Evolutionary conservation across 2,888 invertebrate species (phyloP).

Genomic region (Cataglyphis livida): DNA sequence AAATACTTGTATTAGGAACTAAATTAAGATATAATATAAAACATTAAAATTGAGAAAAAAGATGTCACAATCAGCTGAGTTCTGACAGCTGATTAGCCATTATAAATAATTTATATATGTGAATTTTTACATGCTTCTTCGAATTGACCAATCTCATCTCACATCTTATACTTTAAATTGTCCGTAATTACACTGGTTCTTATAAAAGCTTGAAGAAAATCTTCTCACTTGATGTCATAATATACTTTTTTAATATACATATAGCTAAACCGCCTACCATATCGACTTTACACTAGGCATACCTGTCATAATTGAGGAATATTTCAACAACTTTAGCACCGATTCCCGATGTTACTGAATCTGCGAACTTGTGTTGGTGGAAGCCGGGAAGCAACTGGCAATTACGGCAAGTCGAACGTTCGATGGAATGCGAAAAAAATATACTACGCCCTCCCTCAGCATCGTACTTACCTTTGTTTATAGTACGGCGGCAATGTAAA

Average conservation of each 20-base stretch:
- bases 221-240: neutral
- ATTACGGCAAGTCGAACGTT: neutral
- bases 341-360: slow-evolving; percentile 20
- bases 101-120: neutral
- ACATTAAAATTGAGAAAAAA: neutral
- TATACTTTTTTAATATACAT: neutral
- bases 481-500: slow-evolving; percentile 49
- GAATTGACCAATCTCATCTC: neutral
- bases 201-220: neutral
- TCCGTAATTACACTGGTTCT: neutral
- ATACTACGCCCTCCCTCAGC: slow-evolving; percentile 34
- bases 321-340: slow-evolving; percentile 23
- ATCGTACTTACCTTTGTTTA: neutral
- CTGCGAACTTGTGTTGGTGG: neutral
- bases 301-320: slow-evolving; percentile 19
- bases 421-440: slow-evolving; percentile 14
- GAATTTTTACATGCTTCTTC: neutral
- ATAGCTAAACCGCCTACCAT: neutral
- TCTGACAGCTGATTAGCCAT: neutral
- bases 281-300: slow-evolving; percentile 23
- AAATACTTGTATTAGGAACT: neutral
- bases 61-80: neutral
- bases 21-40: neutral
- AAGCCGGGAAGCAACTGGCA: neutral
- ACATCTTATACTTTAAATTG: neutral